Conservation (phyloP, 1,140 invertebrate genomes). For the Spodoptera frugiperda region DNA sequence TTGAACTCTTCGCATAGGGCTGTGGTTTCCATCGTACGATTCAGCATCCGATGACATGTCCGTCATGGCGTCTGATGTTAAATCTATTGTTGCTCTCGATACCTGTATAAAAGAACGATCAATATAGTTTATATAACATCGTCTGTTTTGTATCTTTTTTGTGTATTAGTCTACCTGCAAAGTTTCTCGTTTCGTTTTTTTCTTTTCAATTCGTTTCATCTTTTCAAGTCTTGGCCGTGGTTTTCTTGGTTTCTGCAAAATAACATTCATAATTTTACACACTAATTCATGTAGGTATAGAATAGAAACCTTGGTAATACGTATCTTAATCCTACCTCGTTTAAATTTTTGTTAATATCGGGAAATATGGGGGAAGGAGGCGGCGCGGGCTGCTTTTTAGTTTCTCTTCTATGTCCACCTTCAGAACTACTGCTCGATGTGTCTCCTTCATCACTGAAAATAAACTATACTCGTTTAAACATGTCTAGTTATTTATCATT, state of each 20-base stretch:
- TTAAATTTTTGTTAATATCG: conserved; percentile 64
- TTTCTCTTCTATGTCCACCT: conserved; percentile 64
- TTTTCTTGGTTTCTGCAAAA: conserved; percentile 72
- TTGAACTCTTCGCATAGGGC: conserved; percentile 79
- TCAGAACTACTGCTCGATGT: conserved; percentile 89
- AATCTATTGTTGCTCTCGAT: conserved; percentile 84
- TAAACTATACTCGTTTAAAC: background rate
- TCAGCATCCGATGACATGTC: conserved; percentile 82
- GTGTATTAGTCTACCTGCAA: conserved; percentile 74
- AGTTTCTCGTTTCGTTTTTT: conserved; percentile 78
- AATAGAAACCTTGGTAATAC: no score
- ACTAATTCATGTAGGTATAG: no score
- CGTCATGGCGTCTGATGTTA: conserved; percentile 83
- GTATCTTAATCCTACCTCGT: conserved; percentile 62
- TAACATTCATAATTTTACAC: conserved; percentile 29
- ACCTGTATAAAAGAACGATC: conserved; percentile 68
- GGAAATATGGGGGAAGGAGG: conserved; percentile 80
- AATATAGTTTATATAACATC: no score
- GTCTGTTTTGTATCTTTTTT: background rate
- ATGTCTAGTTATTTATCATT: no score
- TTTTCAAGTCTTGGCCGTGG: conserved; percentile 77
- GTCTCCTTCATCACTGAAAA: conserved; percentile 90
- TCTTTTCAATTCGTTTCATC: conserved; percentile 75
- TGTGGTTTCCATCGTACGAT: conserved; percentile 78
- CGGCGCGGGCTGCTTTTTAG: conserved; percentile 69